A percentile compares a stretch with the other conserved stretches of the same genome.
Conservation (phyloP, 92 coral and sea anemone genomes). For the Hydrozoanthus gracilis region DNA sequence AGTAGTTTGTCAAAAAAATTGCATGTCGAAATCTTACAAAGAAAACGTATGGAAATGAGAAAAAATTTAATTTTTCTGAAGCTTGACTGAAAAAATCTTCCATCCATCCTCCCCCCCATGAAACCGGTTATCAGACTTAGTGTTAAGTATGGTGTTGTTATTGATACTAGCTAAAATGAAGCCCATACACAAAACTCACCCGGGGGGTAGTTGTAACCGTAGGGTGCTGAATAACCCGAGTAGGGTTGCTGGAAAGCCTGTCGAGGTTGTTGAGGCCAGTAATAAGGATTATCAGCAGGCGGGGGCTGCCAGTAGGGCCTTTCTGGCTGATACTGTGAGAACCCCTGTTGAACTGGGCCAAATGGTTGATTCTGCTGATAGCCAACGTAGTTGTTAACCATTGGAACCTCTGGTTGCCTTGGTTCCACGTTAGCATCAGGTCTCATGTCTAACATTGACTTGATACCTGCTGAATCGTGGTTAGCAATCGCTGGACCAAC, state of each 20-base stretch:
- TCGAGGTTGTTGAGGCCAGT: slow-evolving; percentile 44
- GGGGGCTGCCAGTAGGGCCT: slow-evolving; percentile 41
- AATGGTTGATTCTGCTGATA: slow-evolving; percentile 27
- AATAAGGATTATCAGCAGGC: slow-evolving; percentile 2
- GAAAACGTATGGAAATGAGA: too few species aligned
- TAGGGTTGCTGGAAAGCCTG: slow-evolving; percentile 16
- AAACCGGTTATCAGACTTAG: too few species aligned
- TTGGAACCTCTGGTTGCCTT: slow-evolving; percentile 12
- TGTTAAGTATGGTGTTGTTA: too few species aligned
- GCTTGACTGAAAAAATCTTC: too few species aligned
- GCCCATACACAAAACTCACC: neutral
- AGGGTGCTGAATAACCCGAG: neutral
- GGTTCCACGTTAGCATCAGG: slow-evolving; percentile 6
- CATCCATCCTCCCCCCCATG: too few species aligned
- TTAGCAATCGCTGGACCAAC: neutral
- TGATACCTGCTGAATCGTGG: neutral
- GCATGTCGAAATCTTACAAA: too few species aligned
- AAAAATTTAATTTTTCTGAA: too few species aligned
- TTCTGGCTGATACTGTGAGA: slow-evolving; percentile 40
- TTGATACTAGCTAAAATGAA: too few species aligned
- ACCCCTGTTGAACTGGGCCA: slow-evolving; percentile 20
- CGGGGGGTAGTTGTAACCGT: slow-evolving; percentile 5
- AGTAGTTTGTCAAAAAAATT: too few species aligned
- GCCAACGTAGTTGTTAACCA: slow-evolving; percentile 14
- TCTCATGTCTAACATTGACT: slow-evolving; percentile 7